Conservation (phyloP, 2,888 invertebrate genomes). For the Cancer borealis region DNA sequence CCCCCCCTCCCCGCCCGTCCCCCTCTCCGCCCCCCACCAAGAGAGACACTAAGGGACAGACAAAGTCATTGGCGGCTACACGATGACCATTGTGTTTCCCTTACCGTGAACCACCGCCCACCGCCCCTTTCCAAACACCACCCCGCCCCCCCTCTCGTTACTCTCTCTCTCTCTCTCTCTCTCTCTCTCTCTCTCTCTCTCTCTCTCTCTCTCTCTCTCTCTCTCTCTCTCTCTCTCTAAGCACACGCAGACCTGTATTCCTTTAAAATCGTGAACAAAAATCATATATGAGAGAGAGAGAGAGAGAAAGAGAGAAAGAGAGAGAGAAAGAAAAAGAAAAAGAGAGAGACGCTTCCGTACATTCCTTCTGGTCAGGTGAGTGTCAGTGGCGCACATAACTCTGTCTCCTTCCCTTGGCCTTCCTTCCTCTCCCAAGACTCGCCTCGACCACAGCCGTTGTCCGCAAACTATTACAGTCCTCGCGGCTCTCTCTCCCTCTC, state of each 20-base stretch:
- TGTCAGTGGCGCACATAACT: not conserved
- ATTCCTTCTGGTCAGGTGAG: constrained; percentile 30
- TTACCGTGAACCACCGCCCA: not conserved
- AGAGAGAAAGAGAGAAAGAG: constrained; percentile 56
- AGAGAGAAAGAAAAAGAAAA: constrained; percentile 38
- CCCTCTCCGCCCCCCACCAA: not conserved
- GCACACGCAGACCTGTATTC: too few relatives aligned
- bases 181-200: constrained; percentile 21
- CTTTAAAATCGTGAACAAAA: too few relatives aligned
- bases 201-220: constrained; percentile 33
- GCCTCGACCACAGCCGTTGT: constrained; percentile 22
- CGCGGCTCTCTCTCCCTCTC: constrained; percentile 18
- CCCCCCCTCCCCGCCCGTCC: not conserved
- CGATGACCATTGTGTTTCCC: constrained; percentile 31
- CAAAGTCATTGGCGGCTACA: constrained; percentile 29
- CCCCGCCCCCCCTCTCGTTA: constrained; percentile 24
- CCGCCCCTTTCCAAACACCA: not conserved
- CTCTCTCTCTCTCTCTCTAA: not conserved
- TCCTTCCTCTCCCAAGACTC: not conserved
- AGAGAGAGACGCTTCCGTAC: constrained; percentile 43
- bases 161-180: constrained; percentile 48
- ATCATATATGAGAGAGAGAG: constrained; percentile 36
- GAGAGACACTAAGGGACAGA: not conserved
- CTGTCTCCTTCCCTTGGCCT: not conserved
- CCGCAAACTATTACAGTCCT: not conserved